Evolutionary conservation across 2,797 vertebrate species (phyloP), one percentile per base, ranked within the genome.

Genomic region (Artibeus jamaicensis): DNA sequence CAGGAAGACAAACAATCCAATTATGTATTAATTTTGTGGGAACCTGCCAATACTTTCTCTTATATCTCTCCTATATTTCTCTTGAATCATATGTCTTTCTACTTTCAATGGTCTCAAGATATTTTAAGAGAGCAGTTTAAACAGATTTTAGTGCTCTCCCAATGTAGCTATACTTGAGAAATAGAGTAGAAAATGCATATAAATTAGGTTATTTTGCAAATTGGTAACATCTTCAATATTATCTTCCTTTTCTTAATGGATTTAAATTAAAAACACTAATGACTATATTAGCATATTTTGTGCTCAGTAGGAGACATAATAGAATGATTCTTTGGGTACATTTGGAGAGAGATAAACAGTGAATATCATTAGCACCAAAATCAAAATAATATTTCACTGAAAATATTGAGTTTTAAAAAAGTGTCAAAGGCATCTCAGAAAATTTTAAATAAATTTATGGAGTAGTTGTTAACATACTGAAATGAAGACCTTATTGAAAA

Each of bases 241-340:
- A 89, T 97, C 90, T 95, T 96, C 15, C 32, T n/a, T 76, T 81
- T 94, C 59, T 87, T 97, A 83, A 82, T 96, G 53, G 96, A 97
- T 94, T 95, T 97, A 97, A 97, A 97, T 97, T 95, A 97, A 94
- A 96, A 96, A 93, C 77, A 96, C 97, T 97, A 97, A 97, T 97
- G 96, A 96, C 59, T 87, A 44, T 95, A 85, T 93, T 96, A 96
- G 94, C 87, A 97, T 94, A 96, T 97, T 96, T 96, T 96, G 91
- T 94, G 79, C 97, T 97, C 86, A 97, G 81, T 87, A 67, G 96
- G 93, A 96, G 48, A 78, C 12, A 81, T 3, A 89, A n/a, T 78
- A 91, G 81, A 95, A 87, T 73, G 73, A 11, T 96, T 95, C 86
- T 93, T 86, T 67, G 92, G 65, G 73, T 97, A 77, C 3, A 70